Conservation (phyloP, 2,113 vertebrate species). For the Struthio camelus region DNA sequence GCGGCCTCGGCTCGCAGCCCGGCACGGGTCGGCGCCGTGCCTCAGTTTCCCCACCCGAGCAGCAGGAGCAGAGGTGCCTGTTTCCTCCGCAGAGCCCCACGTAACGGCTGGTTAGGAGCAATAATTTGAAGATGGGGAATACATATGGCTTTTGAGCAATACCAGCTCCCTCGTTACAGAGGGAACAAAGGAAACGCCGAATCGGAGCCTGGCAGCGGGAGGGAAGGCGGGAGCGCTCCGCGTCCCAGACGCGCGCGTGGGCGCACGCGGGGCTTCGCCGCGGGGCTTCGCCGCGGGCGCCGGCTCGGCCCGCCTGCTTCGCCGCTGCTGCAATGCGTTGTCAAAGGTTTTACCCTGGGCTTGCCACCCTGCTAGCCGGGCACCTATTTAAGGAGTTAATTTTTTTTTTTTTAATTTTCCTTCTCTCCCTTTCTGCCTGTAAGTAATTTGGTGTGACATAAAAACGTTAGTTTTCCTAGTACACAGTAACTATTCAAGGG, state of each 20-base stretch:
- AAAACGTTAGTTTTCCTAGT: neutral
- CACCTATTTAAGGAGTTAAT: neutral
- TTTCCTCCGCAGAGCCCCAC: neutral
- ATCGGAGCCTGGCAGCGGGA: neutral
- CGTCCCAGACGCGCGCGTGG: neutral
- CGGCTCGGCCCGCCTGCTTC: no score
- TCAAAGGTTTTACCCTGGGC: neutral
- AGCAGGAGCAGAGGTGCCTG: neutral
- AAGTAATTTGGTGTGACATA: neutral
- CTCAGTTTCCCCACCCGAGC: neutral
- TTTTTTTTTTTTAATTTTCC: accelerated
- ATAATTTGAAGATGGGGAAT: neutral
- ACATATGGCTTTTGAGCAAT: neutral
- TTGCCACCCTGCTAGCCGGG: neutral
- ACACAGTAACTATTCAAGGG: neutral
- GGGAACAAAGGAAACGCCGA: neutral
- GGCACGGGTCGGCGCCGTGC: neutral
- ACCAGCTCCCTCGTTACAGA: neutral
- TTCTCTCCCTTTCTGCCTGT: neutral
- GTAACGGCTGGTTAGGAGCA: accelerated
- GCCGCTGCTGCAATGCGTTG: no score
- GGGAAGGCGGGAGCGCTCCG: neutral
- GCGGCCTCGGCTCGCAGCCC: no score
- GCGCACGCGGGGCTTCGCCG: no score
- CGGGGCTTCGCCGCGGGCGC: no score